Evolutionary conservation across 2,888 invertebrate genomes (phyloP).

Genomic region (Thymelicus sylvestris): DNA sequence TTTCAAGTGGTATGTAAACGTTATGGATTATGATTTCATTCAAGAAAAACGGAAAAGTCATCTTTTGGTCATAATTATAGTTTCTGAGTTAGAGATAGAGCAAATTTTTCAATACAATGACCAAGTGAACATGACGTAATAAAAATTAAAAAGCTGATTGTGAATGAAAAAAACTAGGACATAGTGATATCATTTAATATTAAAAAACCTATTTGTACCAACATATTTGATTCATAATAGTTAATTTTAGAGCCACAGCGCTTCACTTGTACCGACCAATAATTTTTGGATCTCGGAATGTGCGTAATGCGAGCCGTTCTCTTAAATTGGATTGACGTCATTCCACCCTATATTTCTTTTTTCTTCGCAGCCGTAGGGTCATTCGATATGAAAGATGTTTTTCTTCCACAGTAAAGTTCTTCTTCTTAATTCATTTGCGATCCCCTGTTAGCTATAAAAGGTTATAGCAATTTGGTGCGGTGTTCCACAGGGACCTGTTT

Average conservation of each 20-base stretch:
- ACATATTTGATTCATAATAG: too few relatives aligned
- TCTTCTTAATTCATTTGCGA: slow-evolving; percentile 33
- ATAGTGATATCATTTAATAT: too few relatives aligned
- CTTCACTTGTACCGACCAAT: slow-evolving; percentile 45
- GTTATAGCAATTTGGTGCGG: slow-evolving; percentile 22
- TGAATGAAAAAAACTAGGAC: too few relatives aligned
- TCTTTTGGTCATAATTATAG: too few relatives aligned
- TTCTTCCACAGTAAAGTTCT: slow-evolving; percentile 23
- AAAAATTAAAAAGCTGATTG: too few relatives aligned
- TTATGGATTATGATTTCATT: too few relatives aligned
- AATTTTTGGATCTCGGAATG: slow-evolving; percentile 68
- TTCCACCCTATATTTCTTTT: slow-evolving; percentile 61
- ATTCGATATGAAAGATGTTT: slow-evolving; percentile 34
- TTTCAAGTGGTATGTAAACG: too few relatives aligned
- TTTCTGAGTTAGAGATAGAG: too few relatives aligned
- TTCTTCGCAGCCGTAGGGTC: slow-evolving; percentile 40
- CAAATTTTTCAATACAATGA: too few relatives aligned
- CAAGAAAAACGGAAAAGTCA: too few relatives aligned
- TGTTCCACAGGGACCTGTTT: slow-evolving; percentile 17
- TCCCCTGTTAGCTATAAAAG: slow-evolving; percentile 30
- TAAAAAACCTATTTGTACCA: too few relatives aligned
- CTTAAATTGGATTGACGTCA: slow-evolving; percentile 81
- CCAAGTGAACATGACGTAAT: too few relatives aligned
- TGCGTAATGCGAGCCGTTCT: slow-evolving; percentile 70
- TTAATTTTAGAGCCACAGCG: slow-evolving; percentile 2